phyloP scores from a whole-genome alignment of 2,888 invertebrate species.

The Crioceris asparagi region DNA sequence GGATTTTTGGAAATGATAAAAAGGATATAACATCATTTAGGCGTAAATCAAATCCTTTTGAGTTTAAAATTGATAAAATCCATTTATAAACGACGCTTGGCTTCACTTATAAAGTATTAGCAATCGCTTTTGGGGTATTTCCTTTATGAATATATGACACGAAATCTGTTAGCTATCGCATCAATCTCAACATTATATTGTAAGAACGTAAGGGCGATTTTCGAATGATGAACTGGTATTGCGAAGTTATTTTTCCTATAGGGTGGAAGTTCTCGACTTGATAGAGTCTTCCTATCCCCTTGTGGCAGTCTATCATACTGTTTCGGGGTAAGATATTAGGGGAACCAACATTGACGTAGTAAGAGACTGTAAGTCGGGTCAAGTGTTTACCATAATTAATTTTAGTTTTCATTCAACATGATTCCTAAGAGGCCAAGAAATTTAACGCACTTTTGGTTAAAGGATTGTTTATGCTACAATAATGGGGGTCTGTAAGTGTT shows the following conservation, averaged over 20 bases:
- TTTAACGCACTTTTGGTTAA: no score
- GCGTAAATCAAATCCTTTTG: conserved; percentile 32
- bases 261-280: conserved; percentile 26
- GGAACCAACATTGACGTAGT: no score
- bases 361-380: no score
- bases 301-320: conserved; percentile 34
- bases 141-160: conserved; percentile 3
- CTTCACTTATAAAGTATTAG: conserved; percentile 40
- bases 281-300: conserved; percentile 33
- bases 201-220: neutral
- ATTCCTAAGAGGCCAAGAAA: no score
- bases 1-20: conserved; percentile 16
- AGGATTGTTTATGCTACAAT: no score
- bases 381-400: no score
- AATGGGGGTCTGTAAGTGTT: no score
- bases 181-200: neutral
- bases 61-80: conserved; percentile 41
- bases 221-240: neutral
- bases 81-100: conserved; percentile 40
- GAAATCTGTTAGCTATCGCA: neutral
- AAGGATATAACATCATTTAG: conserved; percentile 23
- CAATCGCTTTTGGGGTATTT: conserved; percentile 29
- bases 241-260: conserved; percentile 6
- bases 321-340: conserved; percentile 17
- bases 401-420: no score